Base-by-base conservation (phyloP, 2,797 vertebrate genomes). In the Acipenser transmontanus region DNA sequence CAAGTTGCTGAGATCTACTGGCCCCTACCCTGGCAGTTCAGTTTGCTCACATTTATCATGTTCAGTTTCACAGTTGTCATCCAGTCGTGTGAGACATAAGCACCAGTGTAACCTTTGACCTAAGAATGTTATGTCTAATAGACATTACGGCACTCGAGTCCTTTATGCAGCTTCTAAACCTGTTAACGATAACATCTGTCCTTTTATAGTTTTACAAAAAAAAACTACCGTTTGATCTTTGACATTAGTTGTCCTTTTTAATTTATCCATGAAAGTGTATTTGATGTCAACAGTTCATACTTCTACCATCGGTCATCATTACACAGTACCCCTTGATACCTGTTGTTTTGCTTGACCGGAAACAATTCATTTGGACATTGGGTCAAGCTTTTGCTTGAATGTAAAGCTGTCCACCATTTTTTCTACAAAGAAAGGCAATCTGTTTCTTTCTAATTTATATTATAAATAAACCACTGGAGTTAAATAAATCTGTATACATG, bases 51-150 rank as follows among this genome's bases (percentile, higher is more conserved):
- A 89, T 90, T 85, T 83, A 85, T 91, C 88, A 89, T 85, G 87
- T 82, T 90, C 89, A 86, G 87, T 88, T 90, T 88, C 84, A 84
- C 79, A 85, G 82, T 74, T 91, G 87, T 89, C 88, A 88, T 85
- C 84, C 85, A 84, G 80, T 87, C 82, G 74, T 78, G 73, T 81
- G 84, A 84, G 81, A 87, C 84, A 78, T 85, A 81, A 34, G 82
- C 82, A 74, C 74, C 79, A 78, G 76, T 73, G 74, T 86, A 82
- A 89, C 68, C 50, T 60, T 78, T 90, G 87, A 88, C 87, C 87
- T 87, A 83, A 80, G 88, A 81, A 84, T 83, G 87, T 89, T 91
- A 84, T 85, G 82, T 88, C 82, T 83, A 87, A 91, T 90, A 88
- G 84, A 82, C 87, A 88, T 91, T 88, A 90, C 84, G 84, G 78